Conservation (phyloP, 2,888 invertebrate species). For the Ochropleura leucogaster region DNA sequence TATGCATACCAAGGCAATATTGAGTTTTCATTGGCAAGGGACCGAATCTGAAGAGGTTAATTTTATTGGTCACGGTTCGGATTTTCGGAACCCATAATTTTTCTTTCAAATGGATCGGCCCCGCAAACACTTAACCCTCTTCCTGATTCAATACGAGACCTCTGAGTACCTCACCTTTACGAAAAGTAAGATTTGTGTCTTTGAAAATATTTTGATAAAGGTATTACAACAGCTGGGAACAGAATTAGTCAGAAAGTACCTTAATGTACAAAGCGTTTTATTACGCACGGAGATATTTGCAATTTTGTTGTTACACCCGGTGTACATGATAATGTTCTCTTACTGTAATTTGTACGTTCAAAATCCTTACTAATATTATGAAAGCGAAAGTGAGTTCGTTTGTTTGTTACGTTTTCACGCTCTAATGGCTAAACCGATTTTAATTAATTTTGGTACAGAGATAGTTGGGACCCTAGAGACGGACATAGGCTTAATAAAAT, state of each 20-base stretch:
- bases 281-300: constrained; percentile 47
- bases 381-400: too few relatives aligned
- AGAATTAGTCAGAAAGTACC: constrained; percentile 44
- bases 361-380: neutral
- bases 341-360: constrained; percentile 34
- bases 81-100: constrained; percentile 41
- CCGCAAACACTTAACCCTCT: constrained; percentile 37
- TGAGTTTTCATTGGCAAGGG: constrained; percentile 34
- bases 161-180: constrained; percentile 33
- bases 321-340: constrained; percentile 38
- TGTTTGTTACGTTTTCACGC: too few relatives aligned
- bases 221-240: constrained; percentile 41
- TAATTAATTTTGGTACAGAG: too few relatives aligned
- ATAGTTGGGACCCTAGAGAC: too few relatives aligned
- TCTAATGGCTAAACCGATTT: too few relatives aligned
- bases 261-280: constrained; percentile 47
- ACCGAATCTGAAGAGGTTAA: constrained; percentile 29
- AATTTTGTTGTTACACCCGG: constrained; percentile 54
- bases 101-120: constrained; percentile 40
- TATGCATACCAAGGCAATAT: constrained; percentile 19
- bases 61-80: constrained; percentile 40
- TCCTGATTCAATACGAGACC: constrained; percentile 34
- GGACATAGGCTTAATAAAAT: too few relatives aligned
- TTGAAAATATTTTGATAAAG: constrained; percentile 24
- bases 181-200: constrained; percentile 43